Evolutionary conservation across 2,888 invertebrate genomes (phyloP), one percentile per base, ranked within the genome.

Genomic region (Danaus chrysippus): DNA sequence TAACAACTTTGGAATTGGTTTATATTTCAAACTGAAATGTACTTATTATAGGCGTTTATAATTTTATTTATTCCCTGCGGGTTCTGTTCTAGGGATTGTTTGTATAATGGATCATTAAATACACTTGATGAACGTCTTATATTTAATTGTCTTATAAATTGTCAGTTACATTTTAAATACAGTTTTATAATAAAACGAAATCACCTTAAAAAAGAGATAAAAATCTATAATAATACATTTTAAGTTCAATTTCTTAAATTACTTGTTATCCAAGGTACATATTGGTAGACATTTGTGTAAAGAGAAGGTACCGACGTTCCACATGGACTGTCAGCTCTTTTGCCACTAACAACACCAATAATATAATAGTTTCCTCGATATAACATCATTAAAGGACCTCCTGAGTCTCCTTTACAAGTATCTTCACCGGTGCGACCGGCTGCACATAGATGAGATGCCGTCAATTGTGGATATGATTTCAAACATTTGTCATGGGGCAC

Each of bases 341-440:
- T 90, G 0, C 91, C 91, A 71, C 90, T 91, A 5, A 91, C 91
- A 9, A 90, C 75, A 3, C 91, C 91, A 2, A 84, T 81, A 3
- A 87, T 76, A 70, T 79, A 85, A 71, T 87, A 87, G 64, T 76
- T 84, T 17, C 82, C 84, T 60, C 79, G 76, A 62, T 84, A 84
- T 17, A 84, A 44, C 71, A 82, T 82, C 90, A 91, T 91, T 19
- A 90, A 71, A 1, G 90, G 90, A 8, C 89, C 89, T 17, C 90
- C 90, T 1, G 90, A 91, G 69, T 90, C 90, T 1, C 90, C 91
- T 73, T 87, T 87, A 68, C 91, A 90, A 6, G 90, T 87, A 63
- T 90, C 91, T 67, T 88, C 79, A 0, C 89, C 88, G 0, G 76
- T 82, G 42, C 82, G 79, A 0, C 87, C 89, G 9, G 82, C 85